Evolutionary conservation across 2,888 invertebrate species (phyloP).

Genomic region (Scrobipalpa atriplicella): DNA sequence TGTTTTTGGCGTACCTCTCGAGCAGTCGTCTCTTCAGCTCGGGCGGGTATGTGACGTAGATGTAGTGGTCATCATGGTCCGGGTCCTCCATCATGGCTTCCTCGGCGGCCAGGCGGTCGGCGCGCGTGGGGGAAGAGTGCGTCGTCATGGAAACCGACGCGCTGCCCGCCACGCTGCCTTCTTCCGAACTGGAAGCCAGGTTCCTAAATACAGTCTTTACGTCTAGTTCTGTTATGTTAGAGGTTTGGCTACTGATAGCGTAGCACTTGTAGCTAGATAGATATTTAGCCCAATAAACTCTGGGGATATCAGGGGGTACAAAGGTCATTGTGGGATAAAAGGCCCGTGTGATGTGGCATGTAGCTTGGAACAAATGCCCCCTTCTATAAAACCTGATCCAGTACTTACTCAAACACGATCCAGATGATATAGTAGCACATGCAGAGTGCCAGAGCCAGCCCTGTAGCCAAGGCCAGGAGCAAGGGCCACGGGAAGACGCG

Average conservation of each 20-base stretch:
- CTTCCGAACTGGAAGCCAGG: conserved; percentile 82
- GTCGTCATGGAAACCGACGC: conserved; percentile 86
- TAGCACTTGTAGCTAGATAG: too few relatives aligned
- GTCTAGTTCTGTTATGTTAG: conserved; percentile 8
- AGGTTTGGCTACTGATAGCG: neutral
- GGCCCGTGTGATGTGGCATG: too few relatives aligned
- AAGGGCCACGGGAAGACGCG: conserved; percentile 92
- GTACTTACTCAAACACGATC: conserved; percentile 95
- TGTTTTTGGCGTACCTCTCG: conserved; percentile 86
- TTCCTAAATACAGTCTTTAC: conserved; percentile 18
- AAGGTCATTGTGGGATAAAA: too few relatives aligned
- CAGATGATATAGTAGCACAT: conserved; percentile 96
- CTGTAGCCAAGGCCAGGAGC: conserved; percentile 89
- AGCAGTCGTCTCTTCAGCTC: conserved; percentile 92
- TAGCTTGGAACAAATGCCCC: too few relatives aligned
- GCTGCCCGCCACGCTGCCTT: conserved; percentile 85
- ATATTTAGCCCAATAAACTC: too few relatives aligned
- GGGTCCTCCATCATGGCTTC: conserved; percentile 69
- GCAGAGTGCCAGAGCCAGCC: conserved; percentile 91
- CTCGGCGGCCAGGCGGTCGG: conserved; percentile 71
- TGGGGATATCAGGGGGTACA: too few relatives aligned
- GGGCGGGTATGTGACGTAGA: conserved; percentile 94
- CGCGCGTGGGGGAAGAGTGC: conserved; percentile 85
- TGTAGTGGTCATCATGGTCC: conserved; percentile 89
- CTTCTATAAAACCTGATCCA: too few relatives aligned